A percentile compares a stretch with the other conserved stretches of the same genome.
These are phyloP conservation scores for Fistularia commersonii DNA, from an alignment of 2,797 vertebrate species.

Conservation along the genomic window DNA sequence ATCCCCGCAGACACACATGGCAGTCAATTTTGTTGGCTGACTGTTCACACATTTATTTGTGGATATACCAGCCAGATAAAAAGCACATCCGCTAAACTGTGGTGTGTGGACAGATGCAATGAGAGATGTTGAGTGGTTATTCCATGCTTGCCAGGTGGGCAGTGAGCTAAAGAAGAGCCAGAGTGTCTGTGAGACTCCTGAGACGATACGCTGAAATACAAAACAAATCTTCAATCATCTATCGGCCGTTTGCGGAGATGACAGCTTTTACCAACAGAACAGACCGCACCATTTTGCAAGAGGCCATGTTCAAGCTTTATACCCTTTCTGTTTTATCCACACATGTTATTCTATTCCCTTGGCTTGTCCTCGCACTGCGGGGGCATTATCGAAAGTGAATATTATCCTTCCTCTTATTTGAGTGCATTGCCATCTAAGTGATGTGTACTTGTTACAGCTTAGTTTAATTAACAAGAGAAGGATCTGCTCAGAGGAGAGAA, in stretches of 20 bases:
- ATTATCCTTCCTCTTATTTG: slow-evolving; percentile 30
- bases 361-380: slow-evolving; percentile 11
- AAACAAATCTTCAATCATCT: slow-evolving; percentile 49
- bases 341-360: slow-evolving; percentile 6
- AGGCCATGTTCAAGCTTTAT: slow-evolving; percentile 23
- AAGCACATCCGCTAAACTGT: slow-evolving; percentile 30
- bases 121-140: slow-evolving; percentile 55
- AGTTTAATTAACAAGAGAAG: slow-evolving; percentile 38
- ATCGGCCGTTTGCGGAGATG: slow-evolving; percentile 57
- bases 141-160: slow-evolving; percentile 62
- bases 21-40: slow-evolving; percentile 37
- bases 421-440: slow-evolving; percentile 32
- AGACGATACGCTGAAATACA: slow-evolving; percentile 44
- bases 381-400: slow-evolving; percentile 22
- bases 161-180: slow-evolving; percentile 47
- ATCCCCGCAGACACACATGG: slow-evolving; percentile 45
- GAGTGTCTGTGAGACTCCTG: slow-evolving; percentile 33
- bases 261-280: slow-evolving; percentile 48
- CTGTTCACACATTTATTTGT: slow-evolving; percentile 26
- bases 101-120: slow-evolving; percentile 45
- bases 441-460: slow-evolving; percentile 48
- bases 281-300: slow-evolving; percentile 45
- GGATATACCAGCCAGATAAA: slow-evolving; percentile 20
- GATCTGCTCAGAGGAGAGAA: slow-evolving; percentile 31
- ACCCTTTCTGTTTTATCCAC: slow-evolving; percentile 13